phyloP scores from a whole-genome alignment of 2,797 vertebrate genomes.

The Corythornis leucogaster region DNA sequence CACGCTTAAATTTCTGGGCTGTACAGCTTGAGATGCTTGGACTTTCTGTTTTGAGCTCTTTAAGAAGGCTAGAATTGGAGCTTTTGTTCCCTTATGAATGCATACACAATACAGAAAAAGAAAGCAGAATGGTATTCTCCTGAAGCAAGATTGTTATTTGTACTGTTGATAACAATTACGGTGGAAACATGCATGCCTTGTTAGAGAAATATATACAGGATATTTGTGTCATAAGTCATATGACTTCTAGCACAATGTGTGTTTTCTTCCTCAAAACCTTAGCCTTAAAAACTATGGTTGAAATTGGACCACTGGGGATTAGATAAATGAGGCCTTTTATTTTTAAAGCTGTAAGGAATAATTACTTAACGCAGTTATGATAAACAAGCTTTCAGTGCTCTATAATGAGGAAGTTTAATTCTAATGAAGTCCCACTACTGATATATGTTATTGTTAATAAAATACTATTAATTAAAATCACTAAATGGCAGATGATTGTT shows the following conservation, averaged over 20 bases:
- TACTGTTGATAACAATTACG: background rate
- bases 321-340: slow-evolving; percentile 18
- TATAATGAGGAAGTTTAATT: background rate
- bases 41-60: background rate
- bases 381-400: slow-evolving; percentile 8
- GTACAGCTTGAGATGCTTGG: background rate
- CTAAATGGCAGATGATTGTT: background rate
- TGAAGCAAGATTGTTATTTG: background rate
- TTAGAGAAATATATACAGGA: background rate
- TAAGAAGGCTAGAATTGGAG: background rate
- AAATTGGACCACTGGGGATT: background rate
- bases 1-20: background rate
- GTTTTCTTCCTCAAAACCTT: slow-evolving; percentile 25
- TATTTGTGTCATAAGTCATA: background rate
- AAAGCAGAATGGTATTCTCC: background rate
- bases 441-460: background rate
- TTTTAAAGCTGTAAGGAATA: slow-evolving; percentile 29
- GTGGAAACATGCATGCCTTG: background rate
- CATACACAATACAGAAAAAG: background rate
- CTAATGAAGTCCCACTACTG: background rate
- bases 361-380: background rate
- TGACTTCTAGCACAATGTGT: background rate
- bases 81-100: background rate
- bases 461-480: background rate
- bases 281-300: background rate